Base-by-base conservation (phyloP, 2,113 vertebrate species). In the Neotragus moschatus region DNA sequence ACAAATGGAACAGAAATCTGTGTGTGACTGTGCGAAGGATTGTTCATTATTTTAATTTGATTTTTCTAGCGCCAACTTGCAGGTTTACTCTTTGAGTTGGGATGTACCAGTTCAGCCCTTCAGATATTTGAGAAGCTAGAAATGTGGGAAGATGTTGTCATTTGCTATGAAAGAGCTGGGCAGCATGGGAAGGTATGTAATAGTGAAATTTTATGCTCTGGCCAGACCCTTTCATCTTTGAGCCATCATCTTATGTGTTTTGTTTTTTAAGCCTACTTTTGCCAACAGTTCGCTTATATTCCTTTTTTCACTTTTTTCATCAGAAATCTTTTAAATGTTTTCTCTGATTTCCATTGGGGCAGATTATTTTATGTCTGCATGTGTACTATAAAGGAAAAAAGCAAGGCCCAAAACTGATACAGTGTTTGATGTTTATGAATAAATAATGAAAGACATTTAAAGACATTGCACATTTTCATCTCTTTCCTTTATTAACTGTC, bases 61-160 rank as follows among this genome's bases (percentile, higher is more conserved):
- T 87, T 84, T 98, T 98, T 97, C 36, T 98, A 99, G 99, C 99
- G 99, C 60, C 99, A 99, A 88, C 99, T 99, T 97, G 99, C 99
- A 87, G 98, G 95, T 96, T 98, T 99, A 89, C 99, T 99, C 58
- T 99, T 99, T 75, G 99, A 99, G 90, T 98, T 99, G 51, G 99
- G 99, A 93, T 99, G 99, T 94, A 99, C 98, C 77, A 99, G 98
- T 98, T 99, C 99, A 66, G 99, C 99, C 94, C 99, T 99, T 58
- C 99, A 99, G 92, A 98, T 99, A 87, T 99, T 99, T 93, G 99
- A 99, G 97, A 99, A 99, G 95, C 98, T 99, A 86, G 99, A 99
- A 98, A 99, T 99, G 98, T 99, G 99, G 99, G 99, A 99, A 98
- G 99, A 99, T 58, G 99, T 98, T 2, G 99, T 99, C n/a, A 98